phyloP scores from a whole-genome alignment of 2,113 vertebrate species.

The Tympanuchus pallidicinctus region DNA sequence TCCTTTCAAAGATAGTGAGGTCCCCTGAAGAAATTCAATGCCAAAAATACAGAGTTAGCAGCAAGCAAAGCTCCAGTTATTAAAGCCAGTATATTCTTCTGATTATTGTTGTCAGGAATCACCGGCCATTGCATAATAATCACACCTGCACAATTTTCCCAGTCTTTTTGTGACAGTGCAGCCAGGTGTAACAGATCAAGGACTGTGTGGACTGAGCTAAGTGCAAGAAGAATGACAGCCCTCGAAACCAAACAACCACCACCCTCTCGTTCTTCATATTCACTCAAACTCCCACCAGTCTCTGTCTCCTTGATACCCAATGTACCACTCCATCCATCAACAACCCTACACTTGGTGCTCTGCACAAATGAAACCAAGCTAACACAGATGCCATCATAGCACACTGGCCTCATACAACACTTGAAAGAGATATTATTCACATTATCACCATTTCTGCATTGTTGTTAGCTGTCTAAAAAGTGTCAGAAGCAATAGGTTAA shows the following conservation, averaged over 20 bases:
- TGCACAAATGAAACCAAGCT: neutral
- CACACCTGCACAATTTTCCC: neutral
- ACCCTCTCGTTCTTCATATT: neutral
- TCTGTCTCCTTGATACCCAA: neutral
- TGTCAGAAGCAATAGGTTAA: neutral
- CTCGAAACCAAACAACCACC: neutral
- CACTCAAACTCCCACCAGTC: neutral
- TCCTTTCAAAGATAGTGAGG: neutral
- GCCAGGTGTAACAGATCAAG: neutral
- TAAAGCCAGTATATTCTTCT: neutral
- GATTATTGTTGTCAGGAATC: neutral
- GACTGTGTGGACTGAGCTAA: neutral
- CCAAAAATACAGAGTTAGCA: neutral
- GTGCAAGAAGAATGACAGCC: neutral
- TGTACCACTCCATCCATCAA: no score
- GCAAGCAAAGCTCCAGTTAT: neutral
- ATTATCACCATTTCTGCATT: neutral
- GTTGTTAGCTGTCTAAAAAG: neutral
- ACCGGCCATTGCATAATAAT: neutral
- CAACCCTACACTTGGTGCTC: neutral
- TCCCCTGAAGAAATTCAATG: neutral
- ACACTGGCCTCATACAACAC: neutral
- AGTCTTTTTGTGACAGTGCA: neutral
- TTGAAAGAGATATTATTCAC: neutral
- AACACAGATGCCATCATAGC: neutral